Percentiles rank a stretch among this genome's conserved stretches.
These are phyloP conservation scores for Drosophila meridiana DNA, from an alignment of 2,888 invertebrate genomes.

Conservation along the genomic window DNA sequence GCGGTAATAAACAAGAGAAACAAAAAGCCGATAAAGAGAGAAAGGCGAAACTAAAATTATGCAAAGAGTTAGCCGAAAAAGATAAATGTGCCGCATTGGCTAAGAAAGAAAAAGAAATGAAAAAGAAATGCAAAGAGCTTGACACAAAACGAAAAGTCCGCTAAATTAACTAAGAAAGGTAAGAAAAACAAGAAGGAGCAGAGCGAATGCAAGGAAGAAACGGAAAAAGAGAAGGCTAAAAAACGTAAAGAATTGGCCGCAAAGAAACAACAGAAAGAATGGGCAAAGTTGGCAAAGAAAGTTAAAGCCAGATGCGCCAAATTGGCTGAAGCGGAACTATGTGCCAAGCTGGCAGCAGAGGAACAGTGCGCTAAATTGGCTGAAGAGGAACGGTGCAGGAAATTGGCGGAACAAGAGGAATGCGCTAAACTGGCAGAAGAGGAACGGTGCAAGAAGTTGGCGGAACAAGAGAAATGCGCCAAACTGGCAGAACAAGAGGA, in stretches of 20 bases:
- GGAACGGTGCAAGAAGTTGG: neutral
- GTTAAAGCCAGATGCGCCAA: neutral
- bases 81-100: constrained; percentile 14
- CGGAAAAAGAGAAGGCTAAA: neutral
- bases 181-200: neutral
- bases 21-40: neutral
- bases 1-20: constrained; percentile 9
- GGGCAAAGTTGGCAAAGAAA: too few relatives aligned
- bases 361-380: neutral
- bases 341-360: neutral
- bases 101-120: neutral
- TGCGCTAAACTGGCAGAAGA: neutral
- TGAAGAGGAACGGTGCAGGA: neutral
- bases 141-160: neutral
- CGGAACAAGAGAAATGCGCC: neutral
- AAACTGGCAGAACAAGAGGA: neutral
- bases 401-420: neutral
- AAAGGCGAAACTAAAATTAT: neutral
- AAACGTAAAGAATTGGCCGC: neutral
- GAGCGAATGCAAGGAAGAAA: neutral
- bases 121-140: constrained; percentile 10
- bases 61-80: constrained; percentile 1
- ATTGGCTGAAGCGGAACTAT: neutral
- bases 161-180: neutral
- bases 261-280: neutral